Conservation (phyloP, 2,888 invertebrate species). For the Helicoverpa assulta region DNA sequence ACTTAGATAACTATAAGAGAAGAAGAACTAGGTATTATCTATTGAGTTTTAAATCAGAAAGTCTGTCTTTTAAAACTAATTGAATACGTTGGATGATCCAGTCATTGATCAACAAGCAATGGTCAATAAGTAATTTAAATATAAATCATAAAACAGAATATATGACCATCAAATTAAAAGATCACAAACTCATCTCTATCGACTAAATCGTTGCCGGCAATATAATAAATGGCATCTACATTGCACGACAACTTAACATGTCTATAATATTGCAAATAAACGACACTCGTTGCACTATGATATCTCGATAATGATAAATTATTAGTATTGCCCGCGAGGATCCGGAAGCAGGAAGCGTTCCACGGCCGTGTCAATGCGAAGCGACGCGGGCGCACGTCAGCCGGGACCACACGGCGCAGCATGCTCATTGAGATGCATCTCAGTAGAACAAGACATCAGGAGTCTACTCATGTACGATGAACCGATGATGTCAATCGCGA, state of each 20-base stretch:
- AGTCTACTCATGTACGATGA: slow-evolving; percentile 66
- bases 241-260: not conserved
- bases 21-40: too few species aligned
- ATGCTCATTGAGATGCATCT: slow-evolving; percentile 74
- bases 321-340: slow-evolving; percentile 82
- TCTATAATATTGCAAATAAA: slow-evolving; percentile 32
- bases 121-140: too few species aligned
- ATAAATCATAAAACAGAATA: not conserved
- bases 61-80: too few species aligned
- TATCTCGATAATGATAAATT: slow-evolving; percentile 67
- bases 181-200: not conserved
- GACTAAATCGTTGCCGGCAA: not conserved
- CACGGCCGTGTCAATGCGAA: slow-evolving; percentile 76
- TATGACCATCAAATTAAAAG: not conserved
- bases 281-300: slow-evolving; percentile 28
- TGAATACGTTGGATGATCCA: too few species aligned
- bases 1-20: not conserved
- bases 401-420: slow-evolving; percentile 62
- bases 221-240: not conserved
- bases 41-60: too few species aligned
- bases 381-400: slow-evolving; percentile 67
- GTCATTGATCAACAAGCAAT: too few species aligned
- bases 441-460: slow-evolving; percentile 56
- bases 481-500: slow-evolving; percentile 67
- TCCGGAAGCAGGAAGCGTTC: slow-evolving; percentile 85